Evolutionary conservation across 2,113 vertebrate species (phyloP).

Genomic region (Sceloporus undulatus): DNA sequence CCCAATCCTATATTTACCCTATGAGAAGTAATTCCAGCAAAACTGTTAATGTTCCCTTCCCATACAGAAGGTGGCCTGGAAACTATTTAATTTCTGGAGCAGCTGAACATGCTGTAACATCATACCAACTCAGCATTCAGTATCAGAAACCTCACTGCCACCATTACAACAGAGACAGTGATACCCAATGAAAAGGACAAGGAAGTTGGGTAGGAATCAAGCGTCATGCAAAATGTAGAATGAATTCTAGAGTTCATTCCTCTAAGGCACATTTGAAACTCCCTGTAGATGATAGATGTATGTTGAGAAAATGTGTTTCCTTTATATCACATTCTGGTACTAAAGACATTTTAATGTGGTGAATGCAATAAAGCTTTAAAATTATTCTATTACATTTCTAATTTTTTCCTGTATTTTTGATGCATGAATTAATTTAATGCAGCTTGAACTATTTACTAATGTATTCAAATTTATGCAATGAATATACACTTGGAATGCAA

Average conservation of each 20-base stretch:
- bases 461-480: conserved; percentile 79
- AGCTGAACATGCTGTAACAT: neutral
- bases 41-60: neutral
- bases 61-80: neutral
- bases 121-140: neutral
- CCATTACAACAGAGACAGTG: neutral
- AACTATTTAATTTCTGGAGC: neutral
- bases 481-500: conserved; percentile 74
- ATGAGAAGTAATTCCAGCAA: neutral
- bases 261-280: neutral
- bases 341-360: conserved; percentile 38
- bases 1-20: neutral
- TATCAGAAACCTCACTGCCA: neutral
- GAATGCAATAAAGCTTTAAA: conserved; percentile 47
- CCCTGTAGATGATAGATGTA: neutral
- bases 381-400: conserved; percentile 45
- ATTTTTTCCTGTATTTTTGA: conserved; percentile 57
- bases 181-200: neutral
- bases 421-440: conserved; percentile 65
- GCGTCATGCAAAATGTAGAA: conserved; percentile 14
- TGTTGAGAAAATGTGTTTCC: conserved; percentile 6
- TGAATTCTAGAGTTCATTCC: neutral
- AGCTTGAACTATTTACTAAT: conserved; percentile 72
- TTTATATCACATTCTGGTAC: neutral
- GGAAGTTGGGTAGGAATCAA: neutral